Evolutionary conservation across 2,888 invertebrate genomes (phyloP), one percentile per base, ranked within the genome.

Genomic region (Morpho helenor): DNA sequence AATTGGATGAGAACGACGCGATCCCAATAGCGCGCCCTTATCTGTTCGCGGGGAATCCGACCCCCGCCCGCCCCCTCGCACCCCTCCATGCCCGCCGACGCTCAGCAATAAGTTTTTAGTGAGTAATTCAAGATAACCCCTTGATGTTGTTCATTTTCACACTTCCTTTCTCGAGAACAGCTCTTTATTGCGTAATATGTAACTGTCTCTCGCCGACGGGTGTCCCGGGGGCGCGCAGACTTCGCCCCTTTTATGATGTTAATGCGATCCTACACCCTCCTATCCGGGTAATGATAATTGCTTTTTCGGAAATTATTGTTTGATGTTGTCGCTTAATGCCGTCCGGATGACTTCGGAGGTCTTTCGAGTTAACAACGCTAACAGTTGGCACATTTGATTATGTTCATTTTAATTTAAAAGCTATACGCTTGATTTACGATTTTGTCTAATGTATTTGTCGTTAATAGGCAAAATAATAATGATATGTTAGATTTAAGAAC

Each of bases 151-250:
- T 90, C 89, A 90, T 89, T 90, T 90, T 90, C 89, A 90, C 90
- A 90, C 89, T 89, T 90, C 89, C 90, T 89, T 89, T 86, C 85
- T 87, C 90, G 90, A 90, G 89, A 89, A 90, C 90, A 89, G 90
- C 86, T 88, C 87, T 88, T 89, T 89, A 90, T 90, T 86, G 88
- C 88, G 84, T 87, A 89, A 89, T 89, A 88, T 87, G 89, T 89
- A 87, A 87, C 87, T 87, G 88, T 89, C 88, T 87, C 83, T 79
- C 79, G 84, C 77, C 84, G 84, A 84, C 84, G 85, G 84, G 79
- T 69, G 83, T 84, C 87, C 85, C 85, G 81, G 79, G 85, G 86
- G 87, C 79, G 76, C 77, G 73, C 70, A 80, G 78, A 84, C 81
- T 85, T 85, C 80, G 63, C 82, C 84, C 88, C 87, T 85, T 87